phyloP scores from a whole-genome alignment of 2,113 vertebrate genomes.

The Cettia cetti region DNA sequence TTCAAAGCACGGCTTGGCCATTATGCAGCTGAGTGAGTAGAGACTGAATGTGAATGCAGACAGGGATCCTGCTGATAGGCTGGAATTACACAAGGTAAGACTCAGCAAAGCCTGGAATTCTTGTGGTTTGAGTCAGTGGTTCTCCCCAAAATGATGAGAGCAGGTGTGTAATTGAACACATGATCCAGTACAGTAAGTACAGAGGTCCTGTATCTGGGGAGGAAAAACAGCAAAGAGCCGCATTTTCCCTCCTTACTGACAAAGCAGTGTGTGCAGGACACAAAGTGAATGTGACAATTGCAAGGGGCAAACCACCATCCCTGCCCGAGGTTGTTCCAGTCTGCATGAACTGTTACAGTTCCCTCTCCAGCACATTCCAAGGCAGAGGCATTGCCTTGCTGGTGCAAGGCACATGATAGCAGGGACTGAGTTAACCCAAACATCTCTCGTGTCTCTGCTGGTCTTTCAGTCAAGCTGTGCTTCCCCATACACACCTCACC shows the following conservation, averaged over 20 bases:
- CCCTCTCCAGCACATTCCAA: neutral
- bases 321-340: rapidly evolving
- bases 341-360: rapidly evolving
- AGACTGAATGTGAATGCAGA: neutral
- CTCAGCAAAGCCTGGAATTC: neutral
- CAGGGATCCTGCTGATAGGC: neutral
- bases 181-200: neutral
- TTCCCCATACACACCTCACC: rapidly evolving
- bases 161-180: neutral
- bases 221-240: neutral
- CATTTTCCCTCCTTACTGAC: neutral
- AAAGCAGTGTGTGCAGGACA: neutral
- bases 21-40: neutral
- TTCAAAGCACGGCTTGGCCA: neutral
- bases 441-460: neutral
- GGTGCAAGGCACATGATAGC: rapidly evolving
- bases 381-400: neutral
- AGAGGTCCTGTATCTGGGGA: rapidly evolving
- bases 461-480: neutral
- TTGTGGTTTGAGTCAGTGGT: neutral
- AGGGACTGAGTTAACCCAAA: neutral
- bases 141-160: neutral
- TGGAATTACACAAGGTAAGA: neutral
- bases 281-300: neutral
- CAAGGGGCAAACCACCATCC: neutral